A percentile compares a stretch with the other conserved stretches of the same genome.
phyloP scores from a whole-genome alignment of 2,113 vertebrate species.

The Notarius quadriscutis region DNA sequence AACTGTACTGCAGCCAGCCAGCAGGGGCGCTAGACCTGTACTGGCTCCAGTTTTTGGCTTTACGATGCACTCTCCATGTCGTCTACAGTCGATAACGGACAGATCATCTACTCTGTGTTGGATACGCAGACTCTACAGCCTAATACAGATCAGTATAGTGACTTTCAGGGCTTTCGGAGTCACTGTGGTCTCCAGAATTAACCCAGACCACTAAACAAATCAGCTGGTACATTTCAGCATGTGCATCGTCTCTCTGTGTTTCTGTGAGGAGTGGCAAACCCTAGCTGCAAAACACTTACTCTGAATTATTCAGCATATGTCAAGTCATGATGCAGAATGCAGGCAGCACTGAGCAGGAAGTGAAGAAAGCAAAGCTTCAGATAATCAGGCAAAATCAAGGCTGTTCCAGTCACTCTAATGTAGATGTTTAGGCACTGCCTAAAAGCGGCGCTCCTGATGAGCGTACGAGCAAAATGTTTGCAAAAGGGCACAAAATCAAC shows the following conservation, averaged over 20 bases:
- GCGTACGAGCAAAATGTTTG: no score
- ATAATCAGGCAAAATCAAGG: neutral
- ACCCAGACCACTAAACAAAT: neutral
- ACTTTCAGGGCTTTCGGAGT: neutral
- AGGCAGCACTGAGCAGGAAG: neutral
- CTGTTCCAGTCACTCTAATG: no score
- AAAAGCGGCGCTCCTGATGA: no score
- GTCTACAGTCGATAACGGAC: neutral
- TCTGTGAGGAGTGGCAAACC: neutral
- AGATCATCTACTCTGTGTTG: neutral
- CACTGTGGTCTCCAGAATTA: neutral
- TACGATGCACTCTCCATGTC: no score
- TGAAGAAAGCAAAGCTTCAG: neutral
- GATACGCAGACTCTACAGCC: neutral
- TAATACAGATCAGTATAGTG: neutral
- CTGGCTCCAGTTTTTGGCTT: no score
- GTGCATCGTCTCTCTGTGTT: neutral
- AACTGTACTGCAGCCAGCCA: no score
- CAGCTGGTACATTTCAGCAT: neutral
- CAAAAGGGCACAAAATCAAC: no score
- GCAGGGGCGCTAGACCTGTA: no score
- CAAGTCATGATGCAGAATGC: constrained; percentile 4
- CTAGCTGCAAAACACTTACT: neutral
- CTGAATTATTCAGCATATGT: constrained; percentile 24
- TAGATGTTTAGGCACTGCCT: no score